phyloP scores from a whole-genome alignment of 2,888 invertebrate species.

The Lymantria dispar region DNA sequence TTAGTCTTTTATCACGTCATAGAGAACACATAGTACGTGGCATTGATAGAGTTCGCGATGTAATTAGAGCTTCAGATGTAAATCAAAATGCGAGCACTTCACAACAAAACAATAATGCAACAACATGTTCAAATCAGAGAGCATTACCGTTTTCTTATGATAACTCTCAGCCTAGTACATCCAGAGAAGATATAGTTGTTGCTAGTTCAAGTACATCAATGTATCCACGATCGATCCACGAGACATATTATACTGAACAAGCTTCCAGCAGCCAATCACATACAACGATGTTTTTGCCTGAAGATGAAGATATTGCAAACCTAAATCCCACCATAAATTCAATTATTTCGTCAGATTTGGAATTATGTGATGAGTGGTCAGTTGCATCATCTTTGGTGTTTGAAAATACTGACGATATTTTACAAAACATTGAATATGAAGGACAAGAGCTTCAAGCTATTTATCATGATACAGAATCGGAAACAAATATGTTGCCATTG shows the following conservation, averaged over 20 bases:
- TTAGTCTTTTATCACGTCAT: constrained; percentile 58
- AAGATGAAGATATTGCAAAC: constrained; percentile 1
- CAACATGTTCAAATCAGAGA: no score
- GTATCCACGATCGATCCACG: background rate
- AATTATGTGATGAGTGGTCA: background rate
- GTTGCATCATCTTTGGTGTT: background rate
- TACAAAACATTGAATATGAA: background rate
- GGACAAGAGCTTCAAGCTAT: background rate
- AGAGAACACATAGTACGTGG: constrained; percentile 60
- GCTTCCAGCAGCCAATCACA: background rate
- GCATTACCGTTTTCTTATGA: background rate
- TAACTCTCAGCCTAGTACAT: background rate
- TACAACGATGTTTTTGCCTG: background rate
- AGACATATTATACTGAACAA: constrained; percentile 3
- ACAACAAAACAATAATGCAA: background rate
- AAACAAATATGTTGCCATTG: no score
- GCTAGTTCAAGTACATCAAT: background rate
- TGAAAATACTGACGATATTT: no score
- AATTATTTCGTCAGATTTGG: constrained; percentile 4
- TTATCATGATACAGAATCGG: no score
- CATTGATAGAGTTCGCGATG: constrained; percentile 61
- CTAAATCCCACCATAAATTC: constrained; percentile 1
- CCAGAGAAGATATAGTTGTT: background rate
- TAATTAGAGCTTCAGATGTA: constrained; percentile 40
- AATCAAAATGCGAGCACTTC: background rate